Evolutionary conservation across 2,797 vertebrate species (phyloP), one percentile per base, ranked within the genome.

Genomic region (Eutrigla gurnardus): DNA sequence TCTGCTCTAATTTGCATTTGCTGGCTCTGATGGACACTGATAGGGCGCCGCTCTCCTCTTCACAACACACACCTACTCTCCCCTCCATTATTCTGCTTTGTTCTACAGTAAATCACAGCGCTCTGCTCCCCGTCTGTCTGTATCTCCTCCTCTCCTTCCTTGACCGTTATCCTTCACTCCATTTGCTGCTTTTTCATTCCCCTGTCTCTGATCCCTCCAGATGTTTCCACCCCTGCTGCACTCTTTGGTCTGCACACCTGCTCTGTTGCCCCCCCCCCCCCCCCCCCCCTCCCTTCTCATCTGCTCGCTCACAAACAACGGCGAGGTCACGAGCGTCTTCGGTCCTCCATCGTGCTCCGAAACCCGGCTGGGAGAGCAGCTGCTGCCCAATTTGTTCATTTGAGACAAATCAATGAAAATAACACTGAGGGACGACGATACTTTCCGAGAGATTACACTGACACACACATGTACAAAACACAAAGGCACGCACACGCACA

Each of bases 311-410:
- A 39, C 78, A 81, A 85, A 80, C 54, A 85, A 84, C 77, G 54
- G 43, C 9, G 65, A 86, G 83, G 80, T 88, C 81, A 63, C 5
- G 13, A 78, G 42, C 33, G 17, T 80, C 84, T 87, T 43, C 73
- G 68, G 25, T 84, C 80, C 81, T 77, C 65, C 67, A 54, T 46
- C 49, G 8, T 61, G 33, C 73, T 73, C 81, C 74, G 52, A 80
- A 87, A 81, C 75, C 73, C 65, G 68, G 80, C 77, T 72, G 55
- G 60, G 64, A 77, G 86, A 90, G 86, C 89, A 92, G 92, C 86
- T 90, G 92, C 82, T 89, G 75, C 80, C 74, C 85, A 89, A 88
- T 90, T 88, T 87, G 73, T 81, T 87, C 82, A 76, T 88, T 78
- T 79, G 43, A 82, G 86, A 83, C 82, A 90, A 25, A 88, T 90